Conservation (phyloP, 2,888 invertebrate genomes). For the Eremobia ochroleuca region DNA sequence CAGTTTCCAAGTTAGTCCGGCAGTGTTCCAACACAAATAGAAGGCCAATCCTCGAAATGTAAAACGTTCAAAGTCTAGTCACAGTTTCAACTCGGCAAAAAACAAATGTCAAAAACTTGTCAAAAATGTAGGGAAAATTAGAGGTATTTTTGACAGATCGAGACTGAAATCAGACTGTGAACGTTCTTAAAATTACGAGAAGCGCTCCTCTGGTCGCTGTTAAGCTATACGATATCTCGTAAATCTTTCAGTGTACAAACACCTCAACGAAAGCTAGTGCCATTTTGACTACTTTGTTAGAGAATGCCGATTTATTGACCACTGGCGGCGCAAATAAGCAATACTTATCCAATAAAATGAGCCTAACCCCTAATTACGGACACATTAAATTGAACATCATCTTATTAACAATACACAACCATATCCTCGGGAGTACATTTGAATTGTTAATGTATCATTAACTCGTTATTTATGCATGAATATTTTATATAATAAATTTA, state of each 20-base stretch:
- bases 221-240: not conserved
- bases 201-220: not conserved
- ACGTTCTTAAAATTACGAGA: no score
- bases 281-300: constrained; percentile 74
- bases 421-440: constrained; percentile 74
- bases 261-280: constrained; percentile 51
- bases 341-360: constrained; percentile 77
- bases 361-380: constrained; percentile 76
- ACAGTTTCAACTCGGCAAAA: no score
- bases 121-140: no score
- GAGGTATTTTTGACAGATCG: no score
- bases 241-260: constrained; percentile 27
- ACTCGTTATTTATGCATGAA: constrained; percentile 52
- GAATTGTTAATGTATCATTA: constrained; percentile 72
- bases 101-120: no score
- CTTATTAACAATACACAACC: constrained; percentile 73
- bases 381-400: constrained; percentile 78
- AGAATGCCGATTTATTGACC: constrained; percentile 75
- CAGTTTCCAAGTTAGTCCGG: no score
- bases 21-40: no score
- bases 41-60: no score
- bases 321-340: constrained; percentile 70
- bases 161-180: no score
- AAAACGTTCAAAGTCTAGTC: no score
- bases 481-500: constrained; percentile 41